A percentile compares a stretch with the other conserved stretches of the same genome.
phyloP scores from a whole-genome alignment of 1,140 invertebrate genomes.

The Aethina tumida region DNA sequence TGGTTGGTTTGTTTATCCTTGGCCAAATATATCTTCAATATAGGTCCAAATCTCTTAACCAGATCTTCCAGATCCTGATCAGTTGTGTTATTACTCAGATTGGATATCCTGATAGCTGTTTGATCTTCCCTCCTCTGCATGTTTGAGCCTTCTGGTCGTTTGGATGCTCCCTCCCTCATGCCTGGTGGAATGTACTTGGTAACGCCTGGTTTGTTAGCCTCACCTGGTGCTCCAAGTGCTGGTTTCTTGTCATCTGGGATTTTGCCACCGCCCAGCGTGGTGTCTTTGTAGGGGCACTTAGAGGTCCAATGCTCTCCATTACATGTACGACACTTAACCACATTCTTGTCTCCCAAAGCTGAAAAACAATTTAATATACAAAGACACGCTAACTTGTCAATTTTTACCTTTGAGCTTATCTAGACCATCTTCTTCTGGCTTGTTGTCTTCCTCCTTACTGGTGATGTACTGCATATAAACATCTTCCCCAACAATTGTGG shows the following conservation, averaged over 20 bases:
- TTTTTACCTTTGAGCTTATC: slow-evolving; percentile 56
- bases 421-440: slow-evolving; percentile 70
- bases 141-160: slow-evolving; percentile 63
- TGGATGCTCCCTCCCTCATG: slow-evolving; percentile 69
- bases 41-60: slow-evolving; percentile 82
- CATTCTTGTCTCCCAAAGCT: slow-evolving; percentile 55
- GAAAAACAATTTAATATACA: slow-evolving; percentile 7
- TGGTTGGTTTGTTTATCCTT: slow-evolving; percentile 72
- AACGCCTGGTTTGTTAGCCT: slow-evolving; percentile 37
- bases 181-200: slow-evolving; percentile 78
- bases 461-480: slow-evolving; percentile 90
- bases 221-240: slow-evolving; percentile 23
- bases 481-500: slow-evolving; percentile 92
- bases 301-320: slow-evolving; percentile 96
- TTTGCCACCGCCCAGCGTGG: slow-evolving; percentile 55
- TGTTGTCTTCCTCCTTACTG: slow-evolving; percentile 74
- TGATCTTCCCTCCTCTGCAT: slow-evolving; percentile 66
- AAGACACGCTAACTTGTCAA: not conserved
- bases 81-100: slow-evolving; percentile 91
- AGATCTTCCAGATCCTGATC: slow-evolving; percentile 93
- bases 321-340: slow-evolving; percentile 90
- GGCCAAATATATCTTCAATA: slow-evolving; percentile 80
- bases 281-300: slow-evolving; percentile 94
- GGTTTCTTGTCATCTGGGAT: slow-evolving; percentile 35
- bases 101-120: slow-evolving; percentile 91